phyloP scores from a whole-genome alignment of 2,888 invertebrate genomes.

The Scaptomyza caliginosa region DNA sequence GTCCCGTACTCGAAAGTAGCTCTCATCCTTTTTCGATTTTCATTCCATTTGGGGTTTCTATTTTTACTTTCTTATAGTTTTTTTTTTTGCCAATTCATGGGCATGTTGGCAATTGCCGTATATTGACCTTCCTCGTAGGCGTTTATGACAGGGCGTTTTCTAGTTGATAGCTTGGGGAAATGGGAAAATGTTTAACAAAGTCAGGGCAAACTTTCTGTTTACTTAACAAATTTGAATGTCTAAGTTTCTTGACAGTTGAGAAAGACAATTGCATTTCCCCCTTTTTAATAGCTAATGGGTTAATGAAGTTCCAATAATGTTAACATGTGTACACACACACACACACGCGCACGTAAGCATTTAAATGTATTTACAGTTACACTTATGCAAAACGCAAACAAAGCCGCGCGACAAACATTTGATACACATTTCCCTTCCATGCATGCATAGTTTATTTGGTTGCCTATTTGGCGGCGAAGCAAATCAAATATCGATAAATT shows the following conservation, averaged over 20 bases:
- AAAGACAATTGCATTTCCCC: neutral
- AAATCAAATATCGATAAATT: slow-evolving; percentile 78
- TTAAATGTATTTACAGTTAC: slow-evolving; percentile 8
- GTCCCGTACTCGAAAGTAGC: slow-evolving; percentile 34
- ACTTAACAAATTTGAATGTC: too few relatives aligned
- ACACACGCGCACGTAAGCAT: too few relatives aligned
- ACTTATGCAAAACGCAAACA: slow-evolving; percentile 76
- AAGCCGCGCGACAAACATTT: slow-evolving; percentile 76
- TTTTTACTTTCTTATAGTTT: slow-evolving; percentile 1
- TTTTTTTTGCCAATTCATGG: slow-evolving; percentile 32
- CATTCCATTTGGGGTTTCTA: slow-evolving; percentile 23
- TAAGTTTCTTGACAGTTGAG: too few relatives aligned
- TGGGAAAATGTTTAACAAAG: neutral
- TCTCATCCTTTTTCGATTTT: slow-evolving; percentile 41
- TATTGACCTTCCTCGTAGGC: slow-evolving; percentile 28
- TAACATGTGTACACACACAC: slow-evolving; percentile 16
- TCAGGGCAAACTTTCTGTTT: too few relatives aligned
- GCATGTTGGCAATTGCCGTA: slow-evolving; percentile 17
- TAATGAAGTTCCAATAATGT: slow-evolving; percentile 50
- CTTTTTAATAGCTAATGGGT: slow-evolving; percentile 6
- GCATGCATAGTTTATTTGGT: neutral
- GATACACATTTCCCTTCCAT: slow-evolving; percentile 57
- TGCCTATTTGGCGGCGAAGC: slow-evolving; percentile 49
- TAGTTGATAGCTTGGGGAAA: neutral
- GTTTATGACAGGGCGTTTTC: slow-evolving; percentile 15